These are phyloP conservation scores for Drosophila persimilis DNA, from an alignment of 1,140 invertebrate species.

Conservation along the genomic window DNA sequence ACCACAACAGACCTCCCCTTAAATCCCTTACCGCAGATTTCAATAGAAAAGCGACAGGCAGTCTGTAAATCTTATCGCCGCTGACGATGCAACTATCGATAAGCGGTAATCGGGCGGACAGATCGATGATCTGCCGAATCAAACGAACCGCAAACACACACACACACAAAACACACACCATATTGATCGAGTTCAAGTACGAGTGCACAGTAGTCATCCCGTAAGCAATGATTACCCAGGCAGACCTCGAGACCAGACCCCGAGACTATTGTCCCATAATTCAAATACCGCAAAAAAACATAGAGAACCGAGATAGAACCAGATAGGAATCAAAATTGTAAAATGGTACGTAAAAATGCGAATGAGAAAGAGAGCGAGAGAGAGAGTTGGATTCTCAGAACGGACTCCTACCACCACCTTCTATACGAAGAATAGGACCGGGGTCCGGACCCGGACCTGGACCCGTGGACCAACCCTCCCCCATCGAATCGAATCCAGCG, in stretches of 20 bases:
- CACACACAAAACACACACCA: conserved; percentile 1
- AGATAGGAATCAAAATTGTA: conserved; percentile 76
- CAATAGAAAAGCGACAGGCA: conserved; percentile 61
- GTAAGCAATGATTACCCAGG: conserved; percentile 60
- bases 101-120: conserved; percentile 22
- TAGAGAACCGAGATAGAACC: conserved; percentile 6
- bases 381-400: conserved; percentile 41
- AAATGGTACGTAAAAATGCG: conserved; percentile 76
- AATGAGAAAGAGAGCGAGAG: conserved; percentile 9
- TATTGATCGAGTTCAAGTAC: conserved; percentile 28
- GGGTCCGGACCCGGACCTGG: no score
- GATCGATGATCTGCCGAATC: conserved; percentile 41
- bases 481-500: conserved; percentile 6
- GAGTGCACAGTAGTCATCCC: conserved; percentile 57
- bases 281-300: conserved; percentile 66
- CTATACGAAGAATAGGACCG: conserved; percentile 3
- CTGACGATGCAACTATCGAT: conserved; percentile 54
- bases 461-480: conserved; percentile 45
- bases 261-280: conserved; percentile 61
- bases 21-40: conserved; percentile 33
- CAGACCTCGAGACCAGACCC: conserved; percentile 1
- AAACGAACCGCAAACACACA: conserved; percentile 56
- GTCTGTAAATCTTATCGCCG: conserved; percentile 66
- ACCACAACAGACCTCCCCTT: conserved; percentile 42
- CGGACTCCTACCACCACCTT: background rate